Evolutionary conservation across 2,888 invertebrate species (phyloP).

Genomic region (Digitonthophagus gazella): DNA sequence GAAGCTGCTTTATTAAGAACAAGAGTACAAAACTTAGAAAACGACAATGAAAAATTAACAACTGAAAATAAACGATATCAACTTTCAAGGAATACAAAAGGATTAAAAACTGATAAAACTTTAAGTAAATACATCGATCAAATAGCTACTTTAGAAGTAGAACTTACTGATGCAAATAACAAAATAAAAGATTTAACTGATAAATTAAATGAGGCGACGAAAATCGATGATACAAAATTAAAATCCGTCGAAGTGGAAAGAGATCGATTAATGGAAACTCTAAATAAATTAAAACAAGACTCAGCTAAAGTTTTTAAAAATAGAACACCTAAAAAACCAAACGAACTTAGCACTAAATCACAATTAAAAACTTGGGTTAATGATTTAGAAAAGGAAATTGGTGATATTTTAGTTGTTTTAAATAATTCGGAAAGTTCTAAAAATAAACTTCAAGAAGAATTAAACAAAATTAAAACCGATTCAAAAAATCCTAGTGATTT

Average conservation of each 20-base stretch:
- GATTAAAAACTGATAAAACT: slow-evolving; percentile 56
- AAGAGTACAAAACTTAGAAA: slow-evolving; percentile 68
- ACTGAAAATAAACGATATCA: slow-evolving; percentile 73
- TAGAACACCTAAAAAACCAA: slow-evolving; percentile 70
- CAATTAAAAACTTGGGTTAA: slow-evolving; percentile 81
- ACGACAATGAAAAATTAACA: slow-evolving; percentile 72
- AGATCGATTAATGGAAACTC: slow-evolving; percentile 61
- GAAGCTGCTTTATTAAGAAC: slow-evolving; percentile 68
- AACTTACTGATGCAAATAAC: slow-evolving; percentile 59
- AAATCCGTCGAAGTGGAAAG: slow-evolving; percentile 62
- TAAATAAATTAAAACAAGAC: slow-evolving; percentile 66
- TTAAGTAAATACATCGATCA: slow-evolving; percentile 60
- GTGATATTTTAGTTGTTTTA: slow-evolving; percentile 61
- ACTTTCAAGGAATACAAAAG: slow-evolving; percentile 58
- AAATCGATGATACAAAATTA: slow-evolving; percentile 49
- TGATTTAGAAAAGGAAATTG: slow-evolving; percentile 84
- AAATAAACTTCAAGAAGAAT: slow-evolving; percentile 54
- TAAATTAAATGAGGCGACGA: slow-evolving; percentile 35
- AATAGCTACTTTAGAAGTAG: slow-evolving; percentile 61
- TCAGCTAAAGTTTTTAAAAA: slow-evolving; percentile 66
- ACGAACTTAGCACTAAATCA: slow-evolving; percentile 69
- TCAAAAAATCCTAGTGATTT: slow-evolving; percentile 53
- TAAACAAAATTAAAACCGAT: slow-evolving; percentile 35
- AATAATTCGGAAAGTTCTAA: slow-evolving; percentile 58
- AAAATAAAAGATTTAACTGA: slow-evolving; percentile 59